Percentiles rank a stretch among this genome's conserved stretches.
Conservation (phyloP, 2,113 vertebrate genomes). For the Nothoprocta pentlandii region DNA sequence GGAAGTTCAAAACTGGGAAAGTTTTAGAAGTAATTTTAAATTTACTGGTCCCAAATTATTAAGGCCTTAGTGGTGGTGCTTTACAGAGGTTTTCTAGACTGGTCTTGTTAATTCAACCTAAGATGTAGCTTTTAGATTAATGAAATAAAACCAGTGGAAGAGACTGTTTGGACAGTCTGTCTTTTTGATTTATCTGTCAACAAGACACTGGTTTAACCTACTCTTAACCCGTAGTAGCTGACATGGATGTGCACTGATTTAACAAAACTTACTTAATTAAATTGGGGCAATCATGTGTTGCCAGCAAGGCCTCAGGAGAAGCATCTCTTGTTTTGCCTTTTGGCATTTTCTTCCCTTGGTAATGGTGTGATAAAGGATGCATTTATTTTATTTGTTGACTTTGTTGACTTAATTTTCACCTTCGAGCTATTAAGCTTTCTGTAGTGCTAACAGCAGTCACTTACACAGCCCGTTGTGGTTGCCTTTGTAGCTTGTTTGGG, state of each 20-base stretch:
- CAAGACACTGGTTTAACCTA: slow-evolving; percentile 49
- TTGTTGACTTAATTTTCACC: slow-evolving; percentile 66
- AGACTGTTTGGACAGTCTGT: slow-evolving; percentile 42
- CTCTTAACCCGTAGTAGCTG: slow-evolving; percentile 59
- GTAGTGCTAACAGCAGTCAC: background rate
- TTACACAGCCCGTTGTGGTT: background rate
- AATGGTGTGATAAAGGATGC: slow-evolving; percentile 58
- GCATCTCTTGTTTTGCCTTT: slow-evolving; percentile 61
- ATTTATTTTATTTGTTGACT: slow-evolving; percentile 69
- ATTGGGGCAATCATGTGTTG: slow-evolving; percentile 52
- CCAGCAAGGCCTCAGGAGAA: slow-evolving; percentile 57
- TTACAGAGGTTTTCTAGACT: background rate
- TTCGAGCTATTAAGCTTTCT: slow-evolving; percentile 50
- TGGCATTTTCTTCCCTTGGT: slow-evolving; percentile 62
- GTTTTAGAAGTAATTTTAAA: background rate
- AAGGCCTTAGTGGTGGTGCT: background rate
- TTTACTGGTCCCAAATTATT: background rate
- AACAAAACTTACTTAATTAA: slow-evolving; percentile 67
- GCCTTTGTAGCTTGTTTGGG: slow-evolving; percentile 19
- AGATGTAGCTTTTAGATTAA: slow-evolving; percentile 42
- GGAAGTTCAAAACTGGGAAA: background rate
- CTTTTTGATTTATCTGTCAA: slow-evolving; percentile 68
- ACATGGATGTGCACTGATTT: slow-evolving; percentile 39
- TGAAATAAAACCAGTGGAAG: slow-evolving; percentile 1
- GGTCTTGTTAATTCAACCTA: slow-evolving; percentile 9